Percentiles rank a stretch among this genome's conserved stretches.
phyloP scores from a whole-genome alignment of 2,797 vertebrate species.

The Podargus strigoides region DNA sequence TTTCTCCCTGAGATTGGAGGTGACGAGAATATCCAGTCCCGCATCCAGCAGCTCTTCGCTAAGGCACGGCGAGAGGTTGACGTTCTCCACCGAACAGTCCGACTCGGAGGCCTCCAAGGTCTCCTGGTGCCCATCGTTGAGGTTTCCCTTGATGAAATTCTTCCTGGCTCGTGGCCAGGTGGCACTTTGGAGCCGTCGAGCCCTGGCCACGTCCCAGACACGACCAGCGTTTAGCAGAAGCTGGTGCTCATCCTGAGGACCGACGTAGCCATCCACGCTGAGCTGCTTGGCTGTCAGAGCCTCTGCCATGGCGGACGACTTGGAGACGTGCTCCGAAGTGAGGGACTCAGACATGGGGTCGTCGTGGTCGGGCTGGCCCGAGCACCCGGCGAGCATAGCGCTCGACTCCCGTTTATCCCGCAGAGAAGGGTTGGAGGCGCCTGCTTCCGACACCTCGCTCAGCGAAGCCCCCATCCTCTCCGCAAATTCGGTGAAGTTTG shows the following conservation, averaged over 20 bases:
- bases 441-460: conserved; percentile 80
- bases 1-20: conserved; percentile 83
- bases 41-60: conserved; percentile 89
- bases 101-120: conserved; percentile 67
- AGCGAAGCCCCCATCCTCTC: conserved; percentile 89
- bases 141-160: conserved; percentile 68
- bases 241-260: conserved; percentile 63
- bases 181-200: conserved; percentile 70
- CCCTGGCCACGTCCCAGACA: conserved; percentile 41
- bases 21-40: conserved; percentile 66
- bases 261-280: conserved; percentile 22
- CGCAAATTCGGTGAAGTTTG: conserved; percentile 92
- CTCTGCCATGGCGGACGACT: conserved; percentile 40
- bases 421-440: conserved; percentile 74
- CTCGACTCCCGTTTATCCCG: conserved; percentile 85
- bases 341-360: conserved; percentile 67
- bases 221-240: conserved; percentile 39
- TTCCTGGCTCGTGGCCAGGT: conserved; percentile 79
- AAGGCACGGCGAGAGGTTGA: conserved; percentile 89
- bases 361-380: conserved; percentile 26
- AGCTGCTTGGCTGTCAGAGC: conserved; percentile 53
- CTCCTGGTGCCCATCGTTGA: conserved; percentile 69
- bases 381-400: conserved; percentile 69
- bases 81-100: conserved; percentile 73
- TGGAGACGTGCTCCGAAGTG: conserved; percentile 71